Conservation (phyloP, 2,113 vertebrate species). For the Mobula hypostoma region DNA sequence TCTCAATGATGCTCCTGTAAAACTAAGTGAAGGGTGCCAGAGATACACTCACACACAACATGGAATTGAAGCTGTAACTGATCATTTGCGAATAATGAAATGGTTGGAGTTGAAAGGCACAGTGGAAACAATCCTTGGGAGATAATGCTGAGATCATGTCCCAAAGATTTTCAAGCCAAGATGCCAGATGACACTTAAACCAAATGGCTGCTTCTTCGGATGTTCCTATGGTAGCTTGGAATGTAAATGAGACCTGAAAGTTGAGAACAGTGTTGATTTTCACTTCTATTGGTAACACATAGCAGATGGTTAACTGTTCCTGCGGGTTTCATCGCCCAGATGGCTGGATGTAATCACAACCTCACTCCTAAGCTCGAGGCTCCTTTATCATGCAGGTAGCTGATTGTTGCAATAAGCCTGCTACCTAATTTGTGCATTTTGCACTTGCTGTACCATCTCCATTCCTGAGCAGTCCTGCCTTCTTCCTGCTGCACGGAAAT, state of each 20-base stretch:
- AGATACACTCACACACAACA: background rate
- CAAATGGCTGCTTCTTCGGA: background rate
- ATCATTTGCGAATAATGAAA: background rate
- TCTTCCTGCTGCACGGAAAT: background rate
- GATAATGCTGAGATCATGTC: background rate
- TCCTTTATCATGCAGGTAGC: slow-evolving; percentile 17
- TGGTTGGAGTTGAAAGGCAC: background rate
- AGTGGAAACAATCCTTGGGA: background rate
- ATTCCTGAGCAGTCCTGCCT: background rate
- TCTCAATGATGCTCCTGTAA: too few relatives aligned
- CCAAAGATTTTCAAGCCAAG: background rate
- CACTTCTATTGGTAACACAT: background rate
- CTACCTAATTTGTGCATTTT: background rate
- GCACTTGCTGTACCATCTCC: background rate
- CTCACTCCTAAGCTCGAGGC: background rate
- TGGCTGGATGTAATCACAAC: background rate
- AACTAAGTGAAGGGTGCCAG: background rate
- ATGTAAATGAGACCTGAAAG: background rate
- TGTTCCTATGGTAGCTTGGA: background rate
- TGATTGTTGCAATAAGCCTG: background rate
- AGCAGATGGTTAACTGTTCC: slow-evolving; percentile 26
- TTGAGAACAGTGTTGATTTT: slow-evolving; percentile 26
- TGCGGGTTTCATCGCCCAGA: slow-evolving; percentile 16
- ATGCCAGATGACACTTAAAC: background rate
- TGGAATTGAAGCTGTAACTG: background rate